A percentile compares a stretch with the other conserved stretches of the same genome.
These are phyloP conservation scores for Drosophila hawaiiensis DNA, from an alignment of 2,888 invertebrate genomes.

Conservation along the genomic window DNA sequence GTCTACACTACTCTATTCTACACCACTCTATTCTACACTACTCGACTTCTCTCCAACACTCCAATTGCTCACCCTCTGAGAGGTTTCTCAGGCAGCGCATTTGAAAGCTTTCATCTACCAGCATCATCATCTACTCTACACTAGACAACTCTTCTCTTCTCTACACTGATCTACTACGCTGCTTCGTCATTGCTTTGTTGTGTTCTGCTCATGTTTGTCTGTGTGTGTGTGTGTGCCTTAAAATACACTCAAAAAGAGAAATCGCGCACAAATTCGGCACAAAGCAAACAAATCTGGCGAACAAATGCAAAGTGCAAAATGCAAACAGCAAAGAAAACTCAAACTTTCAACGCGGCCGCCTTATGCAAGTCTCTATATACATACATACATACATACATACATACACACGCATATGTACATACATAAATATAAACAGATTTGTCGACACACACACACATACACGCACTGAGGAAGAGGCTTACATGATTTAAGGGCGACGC, in stretches of 20 bases:
- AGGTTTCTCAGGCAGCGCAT: neutral
- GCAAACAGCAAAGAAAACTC: conserved; percentile 21
- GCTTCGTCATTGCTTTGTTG: neutral
- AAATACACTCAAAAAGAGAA: conserved; percentile 42
- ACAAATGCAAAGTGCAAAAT: conserved; percentile 34
- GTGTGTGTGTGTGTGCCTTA: neutral
- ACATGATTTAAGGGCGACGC: conserved; percentile 52
- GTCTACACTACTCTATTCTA: neutral
- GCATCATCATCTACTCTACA: neutral
- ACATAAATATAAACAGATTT: conserved; percentile 1
- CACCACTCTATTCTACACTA: neutral
- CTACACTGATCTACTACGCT: neutral
- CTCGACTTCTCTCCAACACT: neutral
- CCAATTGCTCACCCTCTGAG: neutral
- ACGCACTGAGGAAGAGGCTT: conserved; percentile 19
- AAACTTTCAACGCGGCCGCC: conserved; percentile 36
- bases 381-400: neutral
- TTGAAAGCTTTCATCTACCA: neutral
- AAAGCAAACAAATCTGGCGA: conserved; percentile 30
- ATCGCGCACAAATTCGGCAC: conserved; percentile 32
- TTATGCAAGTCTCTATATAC: conserved; percentile 1
- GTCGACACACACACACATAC: conserved; percentile 1
- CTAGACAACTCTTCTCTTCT: neutral
- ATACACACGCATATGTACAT: neutral
- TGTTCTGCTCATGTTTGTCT: neutral